phyloP scores from a whole-genome alignment of 1,140 invertebrate genomes.

The Drosophila parabipectinata region DNA sequence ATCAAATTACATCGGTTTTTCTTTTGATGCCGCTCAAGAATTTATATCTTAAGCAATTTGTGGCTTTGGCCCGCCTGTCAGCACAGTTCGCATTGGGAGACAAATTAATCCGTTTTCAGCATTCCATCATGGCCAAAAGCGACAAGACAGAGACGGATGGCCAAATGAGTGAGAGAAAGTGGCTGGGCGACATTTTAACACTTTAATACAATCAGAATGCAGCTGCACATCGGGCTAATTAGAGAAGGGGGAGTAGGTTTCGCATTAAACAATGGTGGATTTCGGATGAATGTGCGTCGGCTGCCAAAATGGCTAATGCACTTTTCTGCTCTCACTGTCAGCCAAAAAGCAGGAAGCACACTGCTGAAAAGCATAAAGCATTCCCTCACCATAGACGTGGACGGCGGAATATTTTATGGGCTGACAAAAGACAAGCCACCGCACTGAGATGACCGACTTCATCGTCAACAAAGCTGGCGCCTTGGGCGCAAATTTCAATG shows the following conservation, averaged over 20 bases:
- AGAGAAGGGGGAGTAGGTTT: constrained; percentile 14
- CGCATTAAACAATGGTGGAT: not conserved
- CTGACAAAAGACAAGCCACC: constrained; percentile 40
- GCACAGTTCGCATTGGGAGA: constrained; percentile 33
- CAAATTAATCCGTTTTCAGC: constrained; percentile 56
- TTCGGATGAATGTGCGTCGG: constrained; percentile 32
- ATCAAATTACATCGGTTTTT: constrained; percentile 48
- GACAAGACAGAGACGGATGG: constrained; percentile 1
- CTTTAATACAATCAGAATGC: constrained; percentile 41
- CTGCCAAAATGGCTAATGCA: constrained; percentile 49
- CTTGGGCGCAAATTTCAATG: constrained; percentile 71
- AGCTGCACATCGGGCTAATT: constrained; percentile 44
- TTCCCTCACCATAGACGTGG: constrained; percentile 1
- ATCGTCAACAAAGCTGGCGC: constrained; percentile 70
- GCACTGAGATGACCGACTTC: constrained; percentile 60
- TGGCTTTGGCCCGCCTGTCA: constrained; percentile 49
- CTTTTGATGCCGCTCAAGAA: constrained; percentile 28
- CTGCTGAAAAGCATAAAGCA: too few species aligned
- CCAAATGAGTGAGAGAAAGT: not conserved
- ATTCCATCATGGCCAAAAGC: constrained; percentile 35
- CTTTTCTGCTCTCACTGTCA: constrained; percentile 26
- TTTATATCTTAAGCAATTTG: constrained; percentile 49
- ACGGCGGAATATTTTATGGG: constrained; percentile 34
- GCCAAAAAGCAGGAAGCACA: constrained; percentile 17
- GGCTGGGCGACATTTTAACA: constrained; percentile 14